Percentiles rank a stretch among this genome's conserved stretches.
Conservation (phyloP, 2,888 invertebrate genomes). For the Brachypalpus laphriformis region DNA sequence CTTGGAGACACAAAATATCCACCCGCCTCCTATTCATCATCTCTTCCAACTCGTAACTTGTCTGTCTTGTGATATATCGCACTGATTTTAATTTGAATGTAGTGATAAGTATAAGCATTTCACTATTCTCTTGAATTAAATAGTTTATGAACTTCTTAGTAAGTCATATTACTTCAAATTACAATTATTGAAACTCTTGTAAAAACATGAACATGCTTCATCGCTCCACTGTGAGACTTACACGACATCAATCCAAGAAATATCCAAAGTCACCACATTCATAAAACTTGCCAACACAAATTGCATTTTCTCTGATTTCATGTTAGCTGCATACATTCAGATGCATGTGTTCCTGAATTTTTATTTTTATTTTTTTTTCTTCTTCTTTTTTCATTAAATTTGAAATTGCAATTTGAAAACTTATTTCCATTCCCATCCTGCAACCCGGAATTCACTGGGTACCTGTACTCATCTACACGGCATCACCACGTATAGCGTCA, state of each 20-base stretch:
- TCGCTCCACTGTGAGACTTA: constrained; percentile 14
- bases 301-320: constrained; percentile 71
- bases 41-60: no score
- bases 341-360: constrained; percentile 58
- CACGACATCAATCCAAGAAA: constrained; percentile 63
- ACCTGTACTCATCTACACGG: constrained; percentile 50
- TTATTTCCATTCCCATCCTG: constrained; percentile 70
- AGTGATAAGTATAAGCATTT: no score
- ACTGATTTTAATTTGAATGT: no score
- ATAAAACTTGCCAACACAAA: constrained; percentile 68
- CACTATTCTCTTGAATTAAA: no score
- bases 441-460: constrained; percentile 31
- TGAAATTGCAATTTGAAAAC: constrained; percentile 74
- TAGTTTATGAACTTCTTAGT: background rate
- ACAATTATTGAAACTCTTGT: background rate
- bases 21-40: no score
- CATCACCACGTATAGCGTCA: constrained; percentile 21
- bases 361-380: constrained; percentile 27
- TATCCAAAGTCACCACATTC: constrained; percentile 62
- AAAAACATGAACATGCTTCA: background rate
- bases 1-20: no score
- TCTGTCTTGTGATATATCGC: no score
- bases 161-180: background rate
- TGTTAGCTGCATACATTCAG: constrained; percentile 64
- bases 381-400: constrained; percentile 68